Percentiles rank a stretch among this genome's conserved stretches.
Conservation (phyloP, 1,140 invertebrate genomes). For the Papilio machaon region DNA sequence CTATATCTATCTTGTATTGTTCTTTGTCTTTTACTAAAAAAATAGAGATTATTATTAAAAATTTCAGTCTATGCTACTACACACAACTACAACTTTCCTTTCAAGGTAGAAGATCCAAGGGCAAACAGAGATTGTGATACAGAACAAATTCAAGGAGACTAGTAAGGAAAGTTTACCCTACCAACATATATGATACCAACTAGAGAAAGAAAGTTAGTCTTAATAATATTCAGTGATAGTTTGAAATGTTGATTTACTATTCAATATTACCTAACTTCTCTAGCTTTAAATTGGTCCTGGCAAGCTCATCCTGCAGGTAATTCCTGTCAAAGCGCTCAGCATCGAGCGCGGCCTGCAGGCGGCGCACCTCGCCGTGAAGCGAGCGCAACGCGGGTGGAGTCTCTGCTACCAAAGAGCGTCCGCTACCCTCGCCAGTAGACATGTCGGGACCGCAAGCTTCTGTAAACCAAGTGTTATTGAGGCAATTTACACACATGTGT, state of each 20-base stretch:
- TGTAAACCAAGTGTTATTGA: conserved; percentile 39
- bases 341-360: conserved; percentile 70
- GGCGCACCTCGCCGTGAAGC: conserved; percentile 67
- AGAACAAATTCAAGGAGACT: too few relatives aligned
- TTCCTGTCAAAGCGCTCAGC: conserved; percentile 73
- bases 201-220: background rate
- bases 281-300: conserved; percentile 64
- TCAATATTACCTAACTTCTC: conserved; percentile 60
- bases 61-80: background rate
- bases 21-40: conserved; percentile 72
- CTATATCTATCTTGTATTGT: conserved; percentile 69
- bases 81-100: background rate
- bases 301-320: conserved; percentile 72
- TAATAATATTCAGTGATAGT: too few relatives aligned
- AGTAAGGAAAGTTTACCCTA: background rate
- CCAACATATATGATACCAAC: too few relatives aligned
- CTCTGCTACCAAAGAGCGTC: conserved; percentile 51
- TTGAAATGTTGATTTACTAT: background rate
- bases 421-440: conserved; percentile 39
- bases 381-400: conserved; percentile 72
- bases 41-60: background rate
- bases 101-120: too few relatives aligned
- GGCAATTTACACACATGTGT: too few relatives aligned
- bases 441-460: conserved; percentile 70
- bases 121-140: too few relatives aligned